Base-by-base conservation (phyloP, 2,888 invertebrate genomes). In the Hecatera dysodea region DNA sequence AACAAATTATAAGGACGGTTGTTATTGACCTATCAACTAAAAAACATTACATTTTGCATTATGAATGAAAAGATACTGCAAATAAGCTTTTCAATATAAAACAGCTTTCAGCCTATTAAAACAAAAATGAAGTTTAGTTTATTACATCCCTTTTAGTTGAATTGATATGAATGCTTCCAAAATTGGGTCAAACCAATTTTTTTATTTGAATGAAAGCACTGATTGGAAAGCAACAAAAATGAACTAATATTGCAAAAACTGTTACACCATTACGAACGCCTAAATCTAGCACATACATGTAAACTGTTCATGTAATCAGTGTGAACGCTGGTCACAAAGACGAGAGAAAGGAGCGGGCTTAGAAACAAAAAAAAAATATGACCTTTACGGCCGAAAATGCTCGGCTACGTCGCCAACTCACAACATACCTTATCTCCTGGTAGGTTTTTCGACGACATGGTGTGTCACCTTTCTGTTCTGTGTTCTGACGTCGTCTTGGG, bases 381-480 rank as follows among this genome's bases (percentile, higher is more conserved):
- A 93, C 93, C 93, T 93, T 90, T 91, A 88, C 81, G 76, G 80
- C 75, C 82, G 72, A 86, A 84, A 87, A 87, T 78, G 80, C 77
- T 86, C 85, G 77, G 82, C 82, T 85, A 85, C 76, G 74, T 77
- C 77, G 82, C 57, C 79, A 80, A 78, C 81, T 80, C 83, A 84
- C 72, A 93, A 93, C 96, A 95, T 95, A 98, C 98, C 98, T 98
- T 98, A 96, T 98, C 98, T 95, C 98, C 97, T 93, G 98, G 98
- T 96, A 98, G 97, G 96, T 97, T 97, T 96, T 98, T 97, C 93
- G 97, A 97, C 96, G 97, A 97, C 97, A 97, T 97, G 95, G 96
- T 95, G 94, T 88, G 92, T 93, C 93, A 93, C 92, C 94, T 93
- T 91, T 89, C 92, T 89, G 90, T 89, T 87, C 86, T 90, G 90